Conservation (phyloP, 2,888 invertebrate species). For the Oligia latruncula region DNA sequence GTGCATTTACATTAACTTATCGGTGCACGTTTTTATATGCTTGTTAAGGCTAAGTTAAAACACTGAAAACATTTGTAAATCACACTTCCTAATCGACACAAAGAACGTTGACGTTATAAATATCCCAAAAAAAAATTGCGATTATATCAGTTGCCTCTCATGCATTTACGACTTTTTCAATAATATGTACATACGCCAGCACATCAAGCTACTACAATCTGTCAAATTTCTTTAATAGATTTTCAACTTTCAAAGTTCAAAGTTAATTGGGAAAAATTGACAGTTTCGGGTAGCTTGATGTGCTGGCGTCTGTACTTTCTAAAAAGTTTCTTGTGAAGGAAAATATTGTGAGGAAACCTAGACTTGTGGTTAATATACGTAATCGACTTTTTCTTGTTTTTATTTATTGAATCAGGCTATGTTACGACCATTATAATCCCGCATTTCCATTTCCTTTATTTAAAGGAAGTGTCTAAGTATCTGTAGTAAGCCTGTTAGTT, state of each 20-base stretch:
- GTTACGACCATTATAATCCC: not conserved
- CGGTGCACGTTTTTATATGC: slow-evolving; percentile 60
- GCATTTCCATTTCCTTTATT: not conserved
- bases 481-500: not conserved
- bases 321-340: not conserved
- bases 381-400: not conserved
- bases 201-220: no score
- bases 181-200: no score
- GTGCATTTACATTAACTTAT: slow-evolving; percentile 72
- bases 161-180: not conserved
- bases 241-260: no score
- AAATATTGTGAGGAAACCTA: not conserved
- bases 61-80: slow-evolving; percentile 5
- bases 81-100: not conserved
- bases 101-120: not conserved
- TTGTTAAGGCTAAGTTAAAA: slow-evolving; percentile 58
- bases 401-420: not conserved
- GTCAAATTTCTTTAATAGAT: no score
- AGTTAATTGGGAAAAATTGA: no score
- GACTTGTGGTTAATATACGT: not conserved
- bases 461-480: not conserved
- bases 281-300: no score
- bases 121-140: not conserved
- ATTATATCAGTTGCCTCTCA: not conserved
- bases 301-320: no score